These are phyloP conservation scores for Sigmodon hispidus DNA, from an alignment of 2,113 vertebrate genomes.

Conservation along the genomic window DNA sequence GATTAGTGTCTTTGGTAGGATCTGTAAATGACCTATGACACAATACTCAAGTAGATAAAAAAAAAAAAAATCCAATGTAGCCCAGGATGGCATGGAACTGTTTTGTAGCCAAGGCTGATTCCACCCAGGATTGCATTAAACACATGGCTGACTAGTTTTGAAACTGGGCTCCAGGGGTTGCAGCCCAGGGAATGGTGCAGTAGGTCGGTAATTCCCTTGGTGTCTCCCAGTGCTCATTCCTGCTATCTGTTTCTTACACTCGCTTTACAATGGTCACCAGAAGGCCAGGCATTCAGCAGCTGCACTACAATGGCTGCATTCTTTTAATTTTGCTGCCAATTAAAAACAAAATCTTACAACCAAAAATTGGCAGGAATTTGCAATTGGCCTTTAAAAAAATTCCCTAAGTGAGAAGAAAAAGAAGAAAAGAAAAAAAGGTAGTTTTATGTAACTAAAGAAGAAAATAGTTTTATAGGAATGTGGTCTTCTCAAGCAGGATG, in stretches of 20 bases:
- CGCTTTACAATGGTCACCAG: accelerated
- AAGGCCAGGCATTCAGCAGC: accelerated
- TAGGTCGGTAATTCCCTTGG: accelerated
- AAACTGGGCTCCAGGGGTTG: accelerated
- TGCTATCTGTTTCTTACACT: neutral
- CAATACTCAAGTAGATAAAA: neutral
- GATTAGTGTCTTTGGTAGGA: neutral
- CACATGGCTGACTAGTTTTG: neutral
- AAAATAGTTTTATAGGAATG: neutral
- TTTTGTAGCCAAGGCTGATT: neutral
- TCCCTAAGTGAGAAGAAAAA: neutral
- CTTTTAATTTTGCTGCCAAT: neutral
- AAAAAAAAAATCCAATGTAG: neutral
- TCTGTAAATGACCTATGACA: accelerated
- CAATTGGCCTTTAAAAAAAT: neutral
- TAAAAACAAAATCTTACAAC: neutral
- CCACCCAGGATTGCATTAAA: too few relatives aligned
- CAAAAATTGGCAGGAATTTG: neutral
- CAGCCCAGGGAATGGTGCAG: too few relatives aligned
- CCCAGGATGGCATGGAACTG: too few relatives aligned
- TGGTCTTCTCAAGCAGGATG: neutral
- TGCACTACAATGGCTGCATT: accelerated
- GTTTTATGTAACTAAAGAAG: neutral
- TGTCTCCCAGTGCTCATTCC: accelerated
- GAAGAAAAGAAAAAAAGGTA: neutral